phyloP scores from a whole-genome alignment of 2,113 vertebrate species.

The Rhegmatorhina hoffmannsi region DNA sequence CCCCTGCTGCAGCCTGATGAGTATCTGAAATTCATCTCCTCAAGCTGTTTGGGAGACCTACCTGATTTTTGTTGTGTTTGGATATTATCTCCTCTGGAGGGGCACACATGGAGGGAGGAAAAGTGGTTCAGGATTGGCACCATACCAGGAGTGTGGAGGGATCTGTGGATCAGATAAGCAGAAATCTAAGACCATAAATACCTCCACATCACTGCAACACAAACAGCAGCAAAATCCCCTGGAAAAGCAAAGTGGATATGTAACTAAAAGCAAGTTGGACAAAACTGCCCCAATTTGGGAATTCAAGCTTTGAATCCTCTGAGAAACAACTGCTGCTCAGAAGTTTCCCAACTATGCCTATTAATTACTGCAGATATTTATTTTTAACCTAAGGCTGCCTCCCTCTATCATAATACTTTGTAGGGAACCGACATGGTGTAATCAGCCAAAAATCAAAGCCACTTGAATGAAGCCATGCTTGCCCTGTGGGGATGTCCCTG shows the following conservation, averaged over 20 bases:
- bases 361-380: not conserved
- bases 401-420: not conserved
- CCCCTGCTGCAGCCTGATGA: not conserved
- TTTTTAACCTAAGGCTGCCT: not conserved
- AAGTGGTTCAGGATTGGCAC: not conserved
- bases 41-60: not conserved
- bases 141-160: not conserved
- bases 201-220: not conserved
- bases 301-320: not conserved
- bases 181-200: slow-evolving; percentile 33
- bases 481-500: not conserved
- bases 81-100: not conserved
- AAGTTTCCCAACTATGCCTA: not conserved
- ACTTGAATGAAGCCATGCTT: not conserved
- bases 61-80: not conserved
- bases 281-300: not conserved
- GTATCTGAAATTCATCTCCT: not conserved
- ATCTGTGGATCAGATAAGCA: slow-evolving; percentile 43
- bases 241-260: not conserved
- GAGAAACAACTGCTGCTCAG: not conserved
- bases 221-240: slow-evolving; percentile 6
- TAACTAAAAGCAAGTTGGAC: not conserved
- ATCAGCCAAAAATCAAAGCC: not conserved
- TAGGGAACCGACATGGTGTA: not conserved
- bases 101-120: not conserved